Evolutionary conservation across 2,113 vertebrate species (phyloP), one percentile per base, ranked within the genome.

Genomic region (Mesocricetus auratus): DNA sequence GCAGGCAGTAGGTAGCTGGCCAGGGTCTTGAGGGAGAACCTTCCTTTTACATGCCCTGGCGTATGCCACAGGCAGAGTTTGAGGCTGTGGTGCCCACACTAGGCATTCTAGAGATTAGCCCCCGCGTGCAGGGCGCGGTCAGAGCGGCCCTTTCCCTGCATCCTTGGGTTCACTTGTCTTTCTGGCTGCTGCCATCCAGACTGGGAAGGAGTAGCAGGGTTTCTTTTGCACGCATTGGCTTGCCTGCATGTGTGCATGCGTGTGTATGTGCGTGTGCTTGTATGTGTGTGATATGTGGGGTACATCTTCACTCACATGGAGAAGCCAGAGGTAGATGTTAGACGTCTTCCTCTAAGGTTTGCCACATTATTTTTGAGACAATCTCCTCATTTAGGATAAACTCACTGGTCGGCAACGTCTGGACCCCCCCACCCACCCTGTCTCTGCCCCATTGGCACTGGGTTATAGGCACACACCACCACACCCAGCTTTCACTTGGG

Each of bases 71-170:
- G 17, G 1, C 56, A 17, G 7, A 42, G 62, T 42, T 58, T 7
- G 56, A 7, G 1, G 7, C 1, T 31, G 15, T 10, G 45, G 50
- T 50, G 7, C 33, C 42, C 58, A 0, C 16, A 8, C 77, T 19
- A 15, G 1, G 47, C 33, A 0, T 7, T 47, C 21, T 75, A 36
- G 33, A 83, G 85, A 31, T 45, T 0, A 22, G 26, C 24, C 31
- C 26, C 33, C 62, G 21, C 0, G 0, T 1, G 11, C 68, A 56
- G 29, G 56, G 26, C 1, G 0, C 1, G 8, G 29, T 13, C 24
- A 0, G 15, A 9, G 9, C 17, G 29, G 42, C 42, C 22, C 31
- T 31, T 31, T 16, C 66, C 53, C 10, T 3, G 5, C 45, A 15
- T 8, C 74, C 29, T 13, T 1, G 33, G 33, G 62, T 47, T 33